A percentile compares a stretch with the other conserved stretches of the same genome.
phyloP scores from a whole-genome alignment of 1,140 invertebrate species.

The Ditylenchus dipsaci region DNA sequence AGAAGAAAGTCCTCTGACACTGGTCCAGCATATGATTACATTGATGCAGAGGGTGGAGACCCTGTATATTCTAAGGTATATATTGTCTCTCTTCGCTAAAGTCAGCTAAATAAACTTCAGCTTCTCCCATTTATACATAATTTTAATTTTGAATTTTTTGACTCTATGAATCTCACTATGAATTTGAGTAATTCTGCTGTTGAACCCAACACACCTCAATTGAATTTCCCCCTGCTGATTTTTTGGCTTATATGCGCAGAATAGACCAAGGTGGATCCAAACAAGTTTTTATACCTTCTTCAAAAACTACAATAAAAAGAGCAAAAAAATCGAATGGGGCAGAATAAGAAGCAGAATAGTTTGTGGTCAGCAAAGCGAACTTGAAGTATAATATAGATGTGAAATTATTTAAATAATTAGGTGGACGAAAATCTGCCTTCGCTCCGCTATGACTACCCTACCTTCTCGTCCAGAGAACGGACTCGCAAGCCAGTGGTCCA shows the following conservation, averaged over 20 bases:
- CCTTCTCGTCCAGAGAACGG: background rate
- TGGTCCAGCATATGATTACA: conserved; percentile 10
- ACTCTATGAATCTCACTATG: no score
- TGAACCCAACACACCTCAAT: no score
- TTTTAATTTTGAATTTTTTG: no score
- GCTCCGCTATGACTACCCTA: conserved; percentile 7
- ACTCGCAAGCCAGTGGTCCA: background rate
- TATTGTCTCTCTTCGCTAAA: background rate
- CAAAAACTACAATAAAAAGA: background rate
- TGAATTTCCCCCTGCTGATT: background rate
- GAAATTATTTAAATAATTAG: background rate
- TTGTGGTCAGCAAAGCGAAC: no score
- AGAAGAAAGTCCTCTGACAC: background rate
- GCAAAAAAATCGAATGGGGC: no score
- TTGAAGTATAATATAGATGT: background rate
- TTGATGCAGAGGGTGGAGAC: background rate
- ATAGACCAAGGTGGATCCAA: background rate
- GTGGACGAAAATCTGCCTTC: background rate
- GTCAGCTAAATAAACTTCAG: background rate
- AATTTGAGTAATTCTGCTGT: no score
- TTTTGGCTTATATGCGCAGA: background rate
- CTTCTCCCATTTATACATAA: no score
- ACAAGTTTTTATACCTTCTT: background rate
- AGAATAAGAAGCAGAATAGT: no score
- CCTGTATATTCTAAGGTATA: conserved; percentile 8